Percentiles rank a stretch among this genome's conserved stretches.
Conservation (phyloP, 2,888 invertebrate genomes). For the Trisateles emortualis region DNA sequence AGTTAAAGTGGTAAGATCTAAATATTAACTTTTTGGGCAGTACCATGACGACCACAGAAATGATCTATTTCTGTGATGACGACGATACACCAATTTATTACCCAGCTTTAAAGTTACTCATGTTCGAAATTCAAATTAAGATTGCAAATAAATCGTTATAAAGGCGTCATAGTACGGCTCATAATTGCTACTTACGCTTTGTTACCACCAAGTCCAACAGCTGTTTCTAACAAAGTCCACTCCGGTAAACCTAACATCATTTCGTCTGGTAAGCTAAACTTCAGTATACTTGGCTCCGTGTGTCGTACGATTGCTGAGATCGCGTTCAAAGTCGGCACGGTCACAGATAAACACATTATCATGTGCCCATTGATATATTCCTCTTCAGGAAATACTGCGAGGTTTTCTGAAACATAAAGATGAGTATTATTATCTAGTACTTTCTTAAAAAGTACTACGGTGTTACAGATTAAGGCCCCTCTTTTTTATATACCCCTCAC, state of each 20-base stretch:
- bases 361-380: constrained; percentile 63
- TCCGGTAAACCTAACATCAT: not conserved
- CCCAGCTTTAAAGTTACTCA: too few relatives aligned
- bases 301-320: constrained; percentile 49
- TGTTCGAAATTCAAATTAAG: too few relatives aligned
- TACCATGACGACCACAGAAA: too few relatives aligned
- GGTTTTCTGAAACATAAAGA: constrained; percentile 43
- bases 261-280: constrained; percentile 48
- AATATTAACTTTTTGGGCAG: too few relatives aligned
- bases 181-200: not conserved
- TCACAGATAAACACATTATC: constrained; percentile 60
- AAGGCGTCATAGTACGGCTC: too few relatives aligned
- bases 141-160: too few relatives aligned
- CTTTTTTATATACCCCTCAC: too few relatives aligned
- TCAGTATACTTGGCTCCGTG: constrained; percentile 44
- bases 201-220: not conserved
- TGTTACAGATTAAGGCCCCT: too few relatives aligned
- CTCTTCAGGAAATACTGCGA: constrained; percentile 49
- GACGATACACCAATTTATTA: too few relatives aligned
- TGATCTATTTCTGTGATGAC: too few relatives aligned
- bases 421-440: not conserved
- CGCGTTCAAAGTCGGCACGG: constrained; percentile 54
- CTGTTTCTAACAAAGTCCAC: constrained; percentile 1
- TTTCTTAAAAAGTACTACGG: too few relatives aligned
- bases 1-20: too few relatives aligned